Evolutionary conservation across 1,140 invertebrate species (phyloP).

Genomic region (Coptotermes formosanus): DNA sequence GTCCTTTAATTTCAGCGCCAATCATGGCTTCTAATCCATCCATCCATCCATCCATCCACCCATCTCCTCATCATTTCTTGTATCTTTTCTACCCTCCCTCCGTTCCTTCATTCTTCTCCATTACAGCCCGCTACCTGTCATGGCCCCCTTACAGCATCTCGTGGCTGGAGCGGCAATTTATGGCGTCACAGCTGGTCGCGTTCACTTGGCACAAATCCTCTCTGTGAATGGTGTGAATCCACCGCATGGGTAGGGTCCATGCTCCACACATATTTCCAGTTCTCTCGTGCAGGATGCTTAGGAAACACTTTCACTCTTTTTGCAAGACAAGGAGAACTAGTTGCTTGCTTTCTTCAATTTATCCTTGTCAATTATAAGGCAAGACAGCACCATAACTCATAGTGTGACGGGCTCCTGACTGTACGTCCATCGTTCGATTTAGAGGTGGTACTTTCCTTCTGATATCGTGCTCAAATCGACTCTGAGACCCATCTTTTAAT

Average conservation of each 20-base stretch:
- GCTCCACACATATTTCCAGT: slow-evolving; percentile 14
- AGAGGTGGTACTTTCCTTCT: no score
- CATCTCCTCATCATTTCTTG: neutral
- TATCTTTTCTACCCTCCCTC: neutral
- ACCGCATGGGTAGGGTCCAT: neutral
- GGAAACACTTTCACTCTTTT: neutral
- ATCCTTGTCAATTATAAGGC: neutral
- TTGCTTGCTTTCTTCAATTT: neutral
- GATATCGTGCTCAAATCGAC: no score
- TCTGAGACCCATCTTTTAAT: no score
- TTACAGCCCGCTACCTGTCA: slow-evolving; percentile 20
- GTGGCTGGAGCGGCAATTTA: slow-evolving; percentile 21
- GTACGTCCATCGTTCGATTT: no score
- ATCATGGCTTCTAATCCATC: neutral
- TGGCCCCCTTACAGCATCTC: slow-evolving; percentile 3
- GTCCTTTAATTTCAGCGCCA: no score
- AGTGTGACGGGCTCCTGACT: no score
- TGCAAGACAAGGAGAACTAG: neutral
- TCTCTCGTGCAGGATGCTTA: neutral
- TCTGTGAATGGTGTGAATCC: slow-evolving; percentile 26
- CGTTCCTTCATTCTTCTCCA: neutral
- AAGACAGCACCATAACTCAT: neutral
- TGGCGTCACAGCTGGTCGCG: slow-evolving; percentile 28
- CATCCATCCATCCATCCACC: slow-evolving; percentile 9
- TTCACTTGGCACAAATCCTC: slow-evolving; percentile 30